phyloP scores from a whole-genome alignment of 1,140 invertebrate species.

The Brachionus rotundiformis region DNA sequence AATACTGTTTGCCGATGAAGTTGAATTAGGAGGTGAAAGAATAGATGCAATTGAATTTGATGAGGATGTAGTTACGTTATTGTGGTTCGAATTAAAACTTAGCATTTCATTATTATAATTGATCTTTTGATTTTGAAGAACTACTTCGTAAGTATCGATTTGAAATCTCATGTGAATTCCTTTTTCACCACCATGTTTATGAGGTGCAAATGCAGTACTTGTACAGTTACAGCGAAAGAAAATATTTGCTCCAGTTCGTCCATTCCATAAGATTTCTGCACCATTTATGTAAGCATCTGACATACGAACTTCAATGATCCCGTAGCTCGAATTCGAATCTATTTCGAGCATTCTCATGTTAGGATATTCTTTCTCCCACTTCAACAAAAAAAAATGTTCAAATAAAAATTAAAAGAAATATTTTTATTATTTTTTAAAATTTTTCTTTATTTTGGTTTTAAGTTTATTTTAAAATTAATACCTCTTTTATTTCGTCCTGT shows the following conservation, averaged over 20 bases:
- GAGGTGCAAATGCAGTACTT: conserved; percentile 94
- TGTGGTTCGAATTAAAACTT: neutral
- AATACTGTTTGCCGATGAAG: neutral
- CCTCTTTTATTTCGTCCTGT: conserved; percentile 47
- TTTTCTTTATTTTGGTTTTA: neutral
- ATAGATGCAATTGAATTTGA: neutral
- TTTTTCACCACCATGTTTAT: conserved; percentile 96
- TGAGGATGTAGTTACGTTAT: neutral
- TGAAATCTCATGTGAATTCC: conserved; percentile 93
- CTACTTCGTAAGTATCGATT: conserved; percentile 71
- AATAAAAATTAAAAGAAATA: conserved; percentile 43
- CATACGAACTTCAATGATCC: neutral
- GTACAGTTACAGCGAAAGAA: conserved; percentile 81
- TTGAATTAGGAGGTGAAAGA: neutral
- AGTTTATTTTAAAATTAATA: neutral
- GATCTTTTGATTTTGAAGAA: neutral
- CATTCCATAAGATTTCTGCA: conserved; percentile 51
- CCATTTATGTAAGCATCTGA: conserved; percentile 20
- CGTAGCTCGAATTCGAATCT: conserved; percentile 39
- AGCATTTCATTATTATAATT: neutral
- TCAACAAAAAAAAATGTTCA: conserved; percentile 33
- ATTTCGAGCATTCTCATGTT: conserved; percentile 44
- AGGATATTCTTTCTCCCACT: conserved; percentile 51
- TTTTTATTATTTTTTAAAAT: conserved; percentile 16
- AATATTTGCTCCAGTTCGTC: conserved; percentile 8